Evolutionary conservation across 2,113 vertebrate species (phyloP), one percentile per base, ranked within the genome.

Genomic region (Melanocharis versteri): DNA sequence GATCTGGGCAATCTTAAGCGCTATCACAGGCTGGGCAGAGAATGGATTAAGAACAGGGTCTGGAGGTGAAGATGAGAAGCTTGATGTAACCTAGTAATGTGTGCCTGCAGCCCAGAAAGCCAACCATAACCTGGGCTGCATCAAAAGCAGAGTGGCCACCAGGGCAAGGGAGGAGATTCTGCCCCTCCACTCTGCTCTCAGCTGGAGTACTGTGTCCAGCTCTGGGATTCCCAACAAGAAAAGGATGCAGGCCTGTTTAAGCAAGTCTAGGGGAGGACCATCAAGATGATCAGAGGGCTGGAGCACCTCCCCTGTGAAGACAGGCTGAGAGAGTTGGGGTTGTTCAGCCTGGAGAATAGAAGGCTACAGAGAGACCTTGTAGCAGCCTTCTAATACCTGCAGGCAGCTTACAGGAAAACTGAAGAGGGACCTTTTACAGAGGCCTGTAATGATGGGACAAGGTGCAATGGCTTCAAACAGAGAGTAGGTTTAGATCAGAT

Each of bases 11-110:
- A 60, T 35, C 17, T 30, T n/a, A 54, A 61, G 17, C 16, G 10
- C 22, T 28, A 47, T 54, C 13, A 15, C 11, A 47, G 20, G 8
- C 24, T 61, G 39, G 7, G 39, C 0, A 0, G 47, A 76, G 24
- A 76, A 48, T 1, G n/a, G 8, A 31, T 15, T 61, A 21, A 40
- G 17, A 69, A 40, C 17, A 54, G n/a, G 14, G 23, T 61, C 18
- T 69, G 21, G 7, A 14, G 26, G 1, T 40, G 40, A 69, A 60
- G n/a, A 35, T n/a, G 20, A 60, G 39, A 39, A 53, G 16, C 16
- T 73, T 39, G 16, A n/a, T 40, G 35, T 30, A 40, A 47, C 5
- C 21, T 31, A n/a, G n/a, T 17, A 60, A 22, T 35, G 11, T 22
- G 24, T 1, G 7, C 21, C 40, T 27, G 26, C n/a, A 35, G 24